phyloP scores from a whole-genome alignment of 2,797 vertebrate species.

The Mormyrus hasselquistii region DNA sequence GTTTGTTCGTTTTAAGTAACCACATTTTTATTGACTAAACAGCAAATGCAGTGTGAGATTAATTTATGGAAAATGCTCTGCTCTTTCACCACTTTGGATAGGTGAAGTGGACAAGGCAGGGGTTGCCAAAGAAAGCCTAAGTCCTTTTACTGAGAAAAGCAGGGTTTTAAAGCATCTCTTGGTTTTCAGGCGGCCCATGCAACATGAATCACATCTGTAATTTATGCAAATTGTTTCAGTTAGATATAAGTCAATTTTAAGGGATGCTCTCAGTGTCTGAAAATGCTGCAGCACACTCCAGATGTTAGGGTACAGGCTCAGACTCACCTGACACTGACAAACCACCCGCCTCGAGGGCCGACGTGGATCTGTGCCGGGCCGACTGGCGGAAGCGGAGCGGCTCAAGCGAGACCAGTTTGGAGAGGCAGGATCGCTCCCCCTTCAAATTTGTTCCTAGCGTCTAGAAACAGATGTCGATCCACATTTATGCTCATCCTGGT shows the following conservation, averaged over 20 bases:
- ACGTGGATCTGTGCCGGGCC: background rate
- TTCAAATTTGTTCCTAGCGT: background rate
- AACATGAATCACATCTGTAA: conserved; percentile 29
- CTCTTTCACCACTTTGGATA: conserved; percentile 30
- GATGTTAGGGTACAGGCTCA: background rate
- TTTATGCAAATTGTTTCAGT: conserved; percentile 24
- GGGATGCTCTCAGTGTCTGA: conserved; percentile 30
- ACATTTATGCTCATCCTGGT: background rate
- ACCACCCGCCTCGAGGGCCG: background rate
- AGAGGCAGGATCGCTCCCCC: background rate
- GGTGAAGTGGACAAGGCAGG: conserved; percentile 32
- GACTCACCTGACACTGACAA: conserved; percentile 21
- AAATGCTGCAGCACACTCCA: conserved; percentile 19
- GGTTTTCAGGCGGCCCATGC: conserved; percentile 27
- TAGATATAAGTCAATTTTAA: conserved; percentile 24
- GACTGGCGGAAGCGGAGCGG: background rate
- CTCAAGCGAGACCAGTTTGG: background rate
- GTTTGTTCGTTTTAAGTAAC: conserved; percentile 40
- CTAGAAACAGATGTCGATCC: background rate
- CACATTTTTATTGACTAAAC: conserved; percentile 39
- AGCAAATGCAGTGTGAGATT: conserved; percentile 34
- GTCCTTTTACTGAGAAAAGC: conserved; percentile 31
- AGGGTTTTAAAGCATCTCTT: conserved; percentile 32
- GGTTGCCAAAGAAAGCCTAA: conserved; percentile 45
- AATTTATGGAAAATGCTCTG: conserved; percentile 37